Evolutionary conservation across 2,797 vertebrate species (phyloP), one percentile per base, ranked within the genome.

Genomic region (Cyclura pinguis): DNA sequence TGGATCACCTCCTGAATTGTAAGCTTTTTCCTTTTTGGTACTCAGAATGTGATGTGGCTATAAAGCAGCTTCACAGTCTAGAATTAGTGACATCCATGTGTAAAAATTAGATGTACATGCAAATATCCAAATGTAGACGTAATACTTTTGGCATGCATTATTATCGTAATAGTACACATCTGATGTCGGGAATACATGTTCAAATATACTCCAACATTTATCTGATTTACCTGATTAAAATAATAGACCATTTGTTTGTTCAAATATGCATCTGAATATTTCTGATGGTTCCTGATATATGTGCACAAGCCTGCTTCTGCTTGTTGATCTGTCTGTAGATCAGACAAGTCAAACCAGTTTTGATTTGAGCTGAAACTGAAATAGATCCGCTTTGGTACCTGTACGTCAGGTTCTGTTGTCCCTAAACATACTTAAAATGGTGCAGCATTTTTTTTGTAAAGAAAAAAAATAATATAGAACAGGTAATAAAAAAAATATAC

Each of bases 1-100:
- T 27, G 99, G 98, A 92, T 99, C 99, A 1, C 99, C 99, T 91
- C 99, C 99, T 85, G 98, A 99, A 96, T 93, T 97, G 99, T 99
- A 98, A 85, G 98, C 82, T 5, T 95, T 91, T 95, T 93, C 89
- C 80, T 94, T 77, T 91, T 24, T 94, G 22, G 87, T 91, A 7
- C 85, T 94, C 73, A 3, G 27, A 78, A 74, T 93, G 80, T 87
- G 24, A 16, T 88, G 12, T 88, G 83, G 92, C 47, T 93, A 32
- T 72, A 90, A 92, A 92, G 62, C 10, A 42, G 38, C 73, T 90
- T 91, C 78, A 27, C 76, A 55, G 3, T 80, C 32, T 50, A 27
- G 29, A 52, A 12, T 22, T 24, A 12, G 50, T 42, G 6, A 14
- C 2, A 50, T 81, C 64, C 13, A 73, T 50, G 72, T 59, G 55